phyloP scores from a whole-genome alignment of 2,888 invertebrate species.

The Pyrrhosoma nymphula region DNA sequence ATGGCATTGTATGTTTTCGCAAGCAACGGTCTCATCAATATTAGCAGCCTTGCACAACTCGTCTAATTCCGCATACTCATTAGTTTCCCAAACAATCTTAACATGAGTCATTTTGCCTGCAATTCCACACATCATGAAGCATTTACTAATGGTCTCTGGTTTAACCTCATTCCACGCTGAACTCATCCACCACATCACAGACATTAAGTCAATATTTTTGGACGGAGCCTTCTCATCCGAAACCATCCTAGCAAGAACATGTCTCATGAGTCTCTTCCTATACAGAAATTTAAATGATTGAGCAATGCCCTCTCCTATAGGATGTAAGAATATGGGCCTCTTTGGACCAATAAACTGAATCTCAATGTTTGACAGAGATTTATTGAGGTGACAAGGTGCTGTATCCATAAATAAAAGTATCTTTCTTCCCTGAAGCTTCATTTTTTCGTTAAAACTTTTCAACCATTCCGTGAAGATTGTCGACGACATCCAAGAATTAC shows the following conservation, averaged over 20 bases:
- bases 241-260: conserved; percentile 51
- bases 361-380: conserved; percentile 67
- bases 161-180: conserved; percentile 29
- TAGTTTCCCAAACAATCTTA: conserved; percentile 32
- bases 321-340: conserved; percentile 55
- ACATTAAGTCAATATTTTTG: conserved; percentile 1
- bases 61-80: conserved; percentile 6
- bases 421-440: conserved; percentile 51
- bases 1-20: conserved; percentile 18
- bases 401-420: conserved; percentile 61
- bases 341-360: conserved; percentile 53
- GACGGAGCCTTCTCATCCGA: conserved; percentile 72
- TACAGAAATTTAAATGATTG: conserved; percentile 60
- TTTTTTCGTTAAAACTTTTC: conserved; percentile 54
- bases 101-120: conserved; percentile 33
- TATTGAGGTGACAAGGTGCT: conserved; percentile 62
- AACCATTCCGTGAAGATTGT: conserved; percentile 64
- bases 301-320: conserved; percentile 67
- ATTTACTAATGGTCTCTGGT: conserved; percentile 25
- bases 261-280: conserved; percentile 49
- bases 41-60: conserved; percentile 33
- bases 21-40: background rate
- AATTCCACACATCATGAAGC: conserved; percentile 46
- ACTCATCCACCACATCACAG: conserved; percentile 21
- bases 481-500: conserved; percentile 64